Evolutionary conservation across 2,113 vertebrate genomes (phyloP).

Genomic region (Gymnobelideus leadbeateri): DNA sequence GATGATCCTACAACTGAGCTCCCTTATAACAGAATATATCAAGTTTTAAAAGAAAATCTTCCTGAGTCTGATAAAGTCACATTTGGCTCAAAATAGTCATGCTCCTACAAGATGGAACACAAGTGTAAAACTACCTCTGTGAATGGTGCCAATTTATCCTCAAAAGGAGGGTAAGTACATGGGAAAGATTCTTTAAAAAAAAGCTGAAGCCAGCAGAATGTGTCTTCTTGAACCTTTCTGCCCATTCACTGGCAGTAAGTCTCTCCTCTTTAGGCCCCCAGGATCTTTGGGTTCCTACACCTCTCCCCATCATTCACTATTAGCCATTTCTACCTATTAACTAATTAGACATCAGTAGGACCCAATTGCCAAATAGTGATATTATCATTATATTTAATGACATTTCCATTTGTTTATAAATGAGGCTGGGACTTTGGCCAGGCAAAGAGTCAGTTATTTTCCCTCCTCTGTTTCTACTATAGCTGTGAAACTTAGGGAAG

Average conservation of each 20-base stretch:
- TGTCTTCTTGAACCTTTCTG: background rate
- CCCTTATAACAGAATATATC: background rate
- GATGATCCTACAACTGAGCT: background rate
- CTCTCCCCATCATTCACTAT: background rate
- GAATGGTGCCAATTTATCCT: background rate
- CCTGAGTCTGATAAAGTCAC: background rate
- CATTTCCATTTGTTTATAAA: background rate
- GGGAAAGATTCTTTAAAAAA: background rate
- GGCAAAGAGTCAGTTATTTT: background rate
- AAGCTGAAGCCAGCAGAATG: background rate
- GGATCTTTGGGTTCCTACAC: background rate
- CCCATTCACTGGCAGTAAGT: background rate
- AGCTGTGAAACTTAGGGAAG: background rate
- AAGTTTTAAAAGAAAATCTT: background rate
- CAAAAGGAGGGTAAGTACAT: background rate
- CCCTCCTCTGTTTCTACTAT: background rate
- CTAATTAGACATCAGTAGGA: background rate
- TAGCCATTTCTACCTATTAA: background rate
- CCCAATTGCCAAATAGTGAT: background rate
- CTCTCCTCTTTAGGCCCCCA: background rate
- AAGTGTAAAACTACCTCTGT: background rate
- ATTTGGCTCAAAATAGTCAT: background rate
- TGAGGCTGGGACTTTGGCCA: background rate
- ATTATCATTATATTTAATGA: background rate
- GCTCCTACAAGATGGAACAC: background rate